Conservation (phyloP, 1,140 invertebrate species). For the Thaumatotibia leucotreta region DNA sequence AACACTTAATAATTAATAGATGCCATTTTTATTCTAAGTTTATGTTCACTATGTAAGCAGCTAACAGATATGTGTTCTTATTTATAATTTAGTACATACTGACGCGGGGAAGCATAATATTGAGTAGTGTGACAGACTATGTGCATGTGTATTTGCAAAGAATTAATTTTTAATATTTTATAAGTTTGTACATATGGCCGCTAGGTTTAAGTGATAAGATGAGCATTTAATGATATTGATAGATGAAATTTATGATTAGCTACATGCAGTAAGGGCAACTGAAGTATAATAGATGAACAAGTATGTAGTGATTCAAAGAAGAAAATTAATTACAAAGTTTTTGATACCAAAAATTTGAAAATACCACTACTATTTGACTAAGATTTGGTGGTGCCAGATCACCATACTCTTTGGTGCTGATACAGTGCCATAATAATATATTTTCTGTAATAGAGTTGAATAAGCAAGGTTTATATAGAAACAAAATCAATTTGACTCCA, state of each 20-base stretch:
- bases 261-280: neutral
- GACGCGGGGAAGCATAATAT: neutral
- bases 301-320: neutral
- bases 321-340: too few relatives aligned
- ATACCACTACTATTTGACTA: too few relatives aligned
- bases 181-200: constrained; percentile 17
- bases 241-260: neutral
- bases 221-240: constrained; percentile 21
- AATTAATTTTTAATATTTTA: constrained; percentile 17
- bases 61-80: constrained; percentile 31
- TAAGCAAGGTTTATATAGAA: too few relatives aligned
- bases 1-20: constrained; percentile 64
- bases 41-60: constrained; percentile 32
- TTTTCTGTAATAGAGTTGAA: neutral
- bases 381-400: too few relatives aligned
- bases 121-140: neutral
- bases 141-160: neutral
- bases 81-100: neutral
- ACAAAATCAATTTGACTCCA: too few relatives aligned
- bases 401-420: too few relatives aligned
- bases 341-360: too few relatives aligned
- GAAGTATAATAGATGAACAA: neutral
- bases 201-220: constrained; percentile 15
- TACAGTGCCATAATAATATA: neutral
- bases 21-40: constrained; percentile 56